These are phyloP conservation scores for Acronicta aceris DNA, from an alignment of 2,888 invertebrate species.

Conservation along the genomic window DNA sequence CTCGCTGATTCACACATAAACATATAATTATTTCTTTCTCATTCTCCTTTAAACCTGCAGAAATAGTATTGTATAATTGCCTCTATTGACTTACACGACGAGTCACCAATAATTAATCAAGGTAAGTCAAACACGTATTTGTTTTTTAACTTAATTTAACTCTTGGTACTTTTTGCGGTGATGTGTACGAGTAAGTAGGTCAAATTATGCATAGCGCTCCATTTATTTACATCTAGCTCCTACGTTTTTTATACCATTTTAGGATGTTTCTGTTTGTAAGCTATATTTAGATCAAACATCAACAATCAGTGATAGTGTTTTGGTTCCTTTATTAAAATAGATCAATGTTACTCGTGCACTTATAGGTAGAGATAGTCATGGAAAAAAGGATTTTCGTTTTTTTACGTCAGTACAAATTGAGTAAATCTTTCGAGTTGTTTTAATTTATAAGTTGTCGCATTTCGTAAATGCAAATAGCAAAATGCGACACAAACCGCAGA, in stretches of 20 bases:
- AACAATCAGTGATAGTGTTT: too few species aligned
- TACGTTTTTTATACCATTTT: not conserved
- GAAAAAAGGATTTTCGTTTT: too few species aligned
- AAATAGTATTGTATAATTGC: slow-evolving; percentile 13
- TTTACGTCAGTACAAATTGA: too few species aligned
- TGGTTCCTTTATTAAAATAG: too few species aligned
- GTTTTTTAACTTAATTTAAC: not conserved
- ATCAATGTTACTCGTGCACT: too few species aligned
- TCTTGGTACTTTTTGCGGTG: slow-evolving; percentile 1
- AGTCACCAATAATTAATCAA: slow-evolving; percentile 33
- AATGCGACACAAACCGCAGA: too few species aligned
- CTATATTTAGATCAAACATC: not conserved
- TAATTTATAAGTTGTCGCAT: too few species aligned
- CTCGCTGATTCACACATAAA: slow-evolving; percentile 13
- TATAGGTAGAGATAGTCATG: too few species aligned
- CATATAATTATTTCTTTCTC: not conserved
- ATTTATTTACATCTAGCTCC: slow-evolving; percentile 28
- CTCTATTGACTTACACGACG: slow-evolving; percentile 22
- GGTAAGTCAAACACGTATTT: slow-evolving; percentile 38
- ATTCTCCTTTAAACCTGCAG: slow-evolving; percentile 5
- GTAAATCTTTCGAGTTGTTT: too few species aligned
- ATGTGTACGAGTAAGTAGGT: slow-evolving; percentile 31
- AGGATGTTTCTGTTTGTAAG: not conserved
- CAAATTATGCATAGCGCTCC: slow-evolving; percentile 8
- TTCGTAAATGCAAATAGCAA: too few species aligned